Evolutionary conservation across 2,888 invertebrate species (phyloP), one percentile per base, ranked within the genome.

Genomic region (Tholera decimalis): DNA sequence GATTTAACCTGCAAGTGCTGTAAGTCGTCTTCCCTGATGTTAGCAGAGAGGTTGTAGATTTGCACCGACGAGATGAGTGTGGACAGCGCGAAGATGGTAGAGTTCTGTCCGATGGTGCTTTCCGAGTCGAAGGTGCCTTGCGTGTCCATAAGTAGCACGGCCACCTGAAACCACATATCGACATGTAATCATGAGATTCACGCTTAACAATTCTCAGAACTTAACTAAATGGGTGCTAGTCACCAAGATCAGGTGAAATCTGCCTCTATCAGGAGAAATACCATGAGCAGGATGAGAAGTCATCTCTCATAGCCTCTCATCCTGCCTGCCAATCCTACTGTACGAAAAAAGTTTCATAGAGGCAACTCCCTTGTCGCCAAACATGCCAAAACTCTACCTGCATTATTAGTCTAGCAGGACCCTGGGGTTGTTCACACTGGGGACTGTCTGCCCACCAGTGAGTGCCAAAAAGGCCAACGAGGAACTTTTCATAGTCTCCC

Each of bases 71-170:
- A 98, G 68, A 99, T 95, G 98, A 99, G 98, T 18, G 99, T 99
- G 91, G 98, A 98, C 22, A 99, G 69, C 5, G 85, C 86, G 50
- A 85, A 86, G 49, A 85, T 81, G 11, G 98, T 99, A 37, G 99
- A 99, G 94, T 98, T 99, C 91, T 99, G 99, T 72, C 98, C 97
- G 28, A 99, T 98, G 11, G 99, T 99, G 78, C 98, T 98, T 91
- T 98, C 99, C 89, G 98, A 98, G 95, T 99, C 99, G 95, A 99
- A 99, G 47, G 98, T 98, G 72, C 99, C 98, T 93, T 99, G 99
- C n/a, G 99, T 99, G 90, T 99, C 96, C 84, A 99, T 96, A 84
- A 99, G 92, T 77, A 99, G 96, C 33, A 98, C 97, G 61, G 98
- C 98, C 59, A 98, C 97, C 97, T 97, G 90, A 15, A 54, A 73